Evolutionary conservation across 64 coral and sea anemone genomes (phyloP), one percentile per base, ranked within the genome.

Genomic region (Montipora capricornis): DNA sequence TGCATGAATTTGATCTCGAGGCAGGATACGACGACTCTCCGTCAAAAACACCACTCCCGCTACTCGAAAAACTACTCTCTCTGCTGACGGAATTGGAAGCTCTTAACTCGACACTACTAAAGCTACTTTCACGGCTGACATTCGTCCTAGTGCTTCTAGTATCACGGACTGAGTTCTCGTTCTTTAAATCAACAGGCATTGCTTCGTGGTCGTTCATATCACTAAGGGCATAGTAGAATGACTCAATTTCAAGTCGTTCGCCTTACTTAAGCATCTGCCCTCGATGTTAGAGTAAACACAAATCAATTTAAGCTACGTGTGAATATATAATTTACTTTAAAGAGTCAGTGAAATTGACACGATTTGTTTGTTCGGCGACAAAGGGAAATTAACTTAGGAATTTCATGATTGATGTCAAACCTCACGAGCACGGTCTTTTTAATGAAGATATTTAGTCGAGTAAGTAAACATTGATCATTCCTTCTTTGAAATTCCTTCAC

Each of bases 21-120:
- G 82, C 7, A 5, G 66, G 47, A 12, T 68, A 44, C 4, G 82
- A 67, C 3, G 82, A 70, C 20, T 73, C 82, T 11, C 8, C 66
- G 5, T 86, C 82, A 20, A 86, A 86, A 51, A 86, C 9, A 1
- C 82, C 66, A 11, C 82, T 86, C 4, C 82, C 82, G 67, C 64
- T 86, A 19, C 66, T 86, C 2, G 82, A 86, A 20, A 86, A 86
- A 86, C 82, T 86, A 47, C 82, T 86, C 46, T 86, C 82, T 49
- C 82, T 68, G 67, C 82, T 86, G 2, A 86, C 64, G 5, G 82
- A 73, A 86, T 86, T 86, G 8, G 82, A 86, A 14, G 82, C 82
- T 47, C 60, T 67, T 0, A 86, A 17, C 15, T 86, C 82, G 16
- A 86, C 64, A 49, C 82, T 86, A 8, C 82, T 86, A 71, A 86